Evolutionary conservation across 64 coral and sea anemone species (phyloP), one percentile per base, ranked within the genome.

Genomic region (Dendronephthya gigantea): DNA sequence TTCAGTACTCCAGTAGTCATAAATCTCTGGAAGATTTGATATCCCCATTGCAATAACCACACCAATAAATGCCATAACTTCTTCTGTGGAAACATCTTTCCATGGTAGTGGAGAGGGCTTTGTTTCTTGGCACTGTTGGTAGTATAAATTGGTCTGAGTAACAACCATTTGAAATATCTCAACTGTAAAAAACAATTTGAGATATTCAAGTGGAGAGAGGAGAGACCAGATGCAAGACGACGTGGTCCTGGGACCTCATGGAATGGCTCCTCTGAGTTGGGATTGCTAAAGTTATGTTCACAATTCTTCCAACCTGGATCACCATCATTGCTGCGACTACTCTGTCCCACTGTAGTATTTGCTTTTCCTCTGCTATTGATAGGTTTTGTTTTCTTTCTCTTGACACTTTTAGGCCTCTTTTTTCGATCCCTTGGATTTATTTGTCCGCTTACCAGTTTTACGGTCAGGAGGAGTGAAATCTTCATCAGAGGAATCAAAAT

Each of bases 41-140:
- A 70, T 70, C 8, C 66, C 66, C 66, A 70, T 70, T 70, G 66
- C 66, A 70, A 70, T 70, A 32, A 70, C 66, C 8, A 70, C 66
- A 11, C 66, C 66, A 9, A 70, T 25, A 70, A 11, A 70, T 70
- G 66, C 66, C 66, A 70, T 70, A 8, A 70, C 27, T 32, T 70
- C 66, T 70, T 70, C 66, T 12, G n/a, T 7, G 27, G 66, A 12
- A 7, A 70, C 66, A 25, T 70, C 27, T 22, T 9, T 70, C 66
- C 66, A 70, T 11, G 66, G 19, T 11, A 8, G 9, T 7, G 17
- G 17, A 7, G 19, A 25, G 6, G 66, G 66, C 27, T 70, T 70
- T 32, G 9, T 8, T 11, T 70, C 7, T 70, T 70, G 66, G 30
- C 66, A 70, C 30, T 70, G 66, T 32, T 70, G 9, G 6, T n/a